Base-by-base conservation (phyloP, 2,888 invertebrate species). In the Patella caerulea region DNA sequence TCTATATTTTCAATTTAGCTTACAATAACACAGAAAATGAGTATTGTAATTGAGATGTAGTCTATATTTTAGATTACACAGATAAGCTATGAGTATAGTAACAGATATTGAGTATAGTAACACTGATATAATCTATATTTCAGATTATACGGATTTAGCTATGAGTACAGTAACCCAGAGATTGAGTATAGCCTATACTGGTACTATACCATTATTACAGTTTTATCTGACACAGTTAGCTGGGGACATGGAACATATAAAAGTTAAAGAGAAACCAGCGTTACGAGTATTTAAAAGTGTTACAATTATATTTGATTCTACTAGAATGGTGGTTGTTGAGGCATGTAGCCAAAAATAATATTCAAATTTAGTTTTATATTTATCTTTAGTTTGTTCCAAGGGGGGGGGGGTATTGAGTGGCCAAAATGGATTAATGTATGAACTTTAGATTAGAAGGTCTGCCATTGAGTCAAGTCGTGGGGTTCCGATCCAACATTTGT, bases 131-230 rank as follows among this genome's bases (percentile, higher is more conserved):
- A 34, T 34, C 5, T 34, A 34, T 34, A 45, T 92, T 93, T 70
- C 92, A 96, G 96, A 97, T 91, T 99, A 99, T 92, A 99, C 98
- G 0, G 98, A 98, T 89, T 95, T 99, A 94, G 95, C 95, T 59
- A 97, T 96, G 94, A 97, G 97, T 82, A 96, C 96, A 82, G 96
- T 99, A 79, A 95, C 96, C 52, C 99, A 99, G 92, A 94, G 97
- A 15, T 96, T 97, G 92, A 97, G 97, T 82, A 94, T 99, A 76
- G 95, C 96, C 83, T 99, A 96, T 93, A 94, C 94, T 12, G 96
- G 97, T 1, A 94, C 95, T 0, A 88, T 95, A 76, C 93, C 94
- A 1, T 86, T 92, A 52, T 88, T 93, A 12, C 86, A 91, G 72
- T 93, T 90, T 86, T 92, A 93, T 81, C 88, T 93, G 69, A 86